These are phyloP conservation scores for Nematopogon swammerdamellus DNA, from an alignment of 2,888 invertebrate species.

Conservation along the genomic window DNA sequence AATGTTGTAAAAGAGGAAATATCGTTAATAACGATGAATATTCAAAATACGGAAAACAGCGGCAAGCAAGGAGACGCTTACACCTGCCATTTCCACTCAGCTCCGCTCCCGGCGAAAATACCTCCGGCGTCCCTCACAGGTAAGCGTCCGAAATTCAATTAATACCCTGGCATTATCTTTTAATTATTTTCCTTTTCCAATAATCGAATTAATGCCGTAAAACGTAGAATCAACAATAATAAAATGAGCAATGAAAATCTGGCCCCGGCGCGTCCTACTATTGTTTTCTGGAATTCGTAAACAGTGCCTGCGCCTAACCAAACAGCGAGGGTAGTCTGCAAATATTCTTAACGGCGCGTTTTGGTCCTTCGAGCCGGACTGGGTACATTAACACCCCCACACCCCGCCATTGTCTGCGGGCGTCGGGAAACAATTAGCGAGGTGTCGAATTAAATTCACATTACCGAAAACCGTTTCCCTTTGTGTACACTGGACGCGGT, in stretches of 20 bases:
- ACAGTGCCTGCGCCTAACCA: conserved; percentile 37
- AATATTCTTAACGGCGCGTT: conserved; percentile 42
- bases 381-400: conserved; percentile 14
- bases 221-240: conserved; percentile 55
- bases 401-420: conserved; percentile 25
- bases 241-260: conserved; percentile 55
- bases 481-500: conserved; percentile 47
- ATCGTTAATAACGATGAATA: too few species aligned
- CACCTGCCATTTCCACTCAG: not conserved
- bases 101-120: too few species aligned
- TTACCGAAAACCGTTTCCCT: conserved; percentile 55
- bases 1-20: too few species aligned
- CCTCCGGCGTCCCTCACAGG: not conserved
- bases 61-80: conserved; percentile 1
- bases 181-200: conserved; percentile 47
- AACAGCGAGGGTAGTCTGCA: conserved; percentile 46
- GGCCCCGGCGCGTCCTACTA: conserved; percentile 30
- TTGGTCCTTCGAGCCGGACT: conserved; percentile 17
- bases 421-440: conserved; percentile 54
- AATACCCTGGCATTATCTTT: conserved; percentile 54
- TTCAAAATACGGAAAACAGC: not conserved
- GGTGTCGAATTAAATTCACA: conserved; percentile 58
- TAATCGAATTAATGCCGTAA: conserved; percentile 50
- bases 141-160: conserved; percentile 23
- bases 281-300: conserved; percentile 56